Evolutionary conservation across 2,113 vertebrate genomes (phyloP).

Genomic region (Tretioscincus oriximinensis): DNA sequence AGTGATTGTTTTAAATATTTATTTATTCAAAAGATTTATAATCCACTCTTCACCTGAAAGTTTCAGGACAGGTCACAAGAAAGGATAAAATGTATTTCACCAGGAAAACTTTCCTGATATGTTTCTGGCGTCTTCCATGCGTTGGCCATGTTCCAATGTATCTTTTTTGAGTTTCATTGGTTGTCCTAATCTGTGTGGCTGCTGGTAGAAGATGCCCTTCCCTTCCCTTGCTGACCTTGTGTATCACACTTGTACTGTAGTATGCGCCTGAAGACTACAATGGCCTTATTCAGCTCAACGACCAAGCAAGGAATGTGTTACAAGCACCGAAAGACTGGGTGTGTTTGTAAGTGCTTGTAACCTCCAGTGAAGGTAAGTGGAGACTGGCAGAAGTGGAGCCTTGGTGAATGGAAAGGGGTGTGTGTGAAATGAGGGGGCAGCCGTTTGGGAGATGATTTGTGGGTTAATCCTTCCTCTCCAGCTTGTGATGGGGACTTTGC

Average conservation of each 20-base stretch:
- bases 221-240: constrained; percentile 68
- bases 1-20: too few relatives aligned
- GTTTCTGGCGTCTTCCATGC: neutral
- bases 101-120: too few relatives aligned
- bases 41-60: too few relatives aligned
- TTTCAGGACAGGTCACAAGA: too few relatives aligned
- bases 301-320: constrained; percentile 92
- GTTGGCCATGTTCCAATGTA: neutral
- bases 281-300: constrained; percentile 90
- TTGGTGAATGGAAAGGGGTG: constrained; percentile 45
- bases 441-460: constrained; percentile 1
- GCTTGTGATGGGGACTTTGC: constrained; percentile 24
- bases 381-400: constrained; percentile 11
- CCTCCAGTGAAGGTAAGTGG: constrained; percentile 69
- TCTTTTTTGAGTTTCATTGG: constrained; percentile 33
- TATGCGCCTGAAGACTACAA: constrained; percentile 93
- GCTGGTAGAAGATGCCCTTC: constrained; percentile 40
- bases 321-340: constrained; percentile 98
- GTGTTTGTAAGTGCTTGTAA: constrained; percentile 88
- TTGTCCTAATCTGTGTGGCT: constrained; percentile 49
- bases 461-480: constrained; percentile 8
- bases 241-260: constrained; percentile 83
- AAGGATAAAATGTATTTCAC: too few relatives aligned
- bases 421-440: constrained; percentile 36
- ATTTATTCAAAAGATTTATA: too few relatives aligned